Conservation (phyloP, 2,797 vertebrate species). For the Crenichthys baileyi region DNA sequence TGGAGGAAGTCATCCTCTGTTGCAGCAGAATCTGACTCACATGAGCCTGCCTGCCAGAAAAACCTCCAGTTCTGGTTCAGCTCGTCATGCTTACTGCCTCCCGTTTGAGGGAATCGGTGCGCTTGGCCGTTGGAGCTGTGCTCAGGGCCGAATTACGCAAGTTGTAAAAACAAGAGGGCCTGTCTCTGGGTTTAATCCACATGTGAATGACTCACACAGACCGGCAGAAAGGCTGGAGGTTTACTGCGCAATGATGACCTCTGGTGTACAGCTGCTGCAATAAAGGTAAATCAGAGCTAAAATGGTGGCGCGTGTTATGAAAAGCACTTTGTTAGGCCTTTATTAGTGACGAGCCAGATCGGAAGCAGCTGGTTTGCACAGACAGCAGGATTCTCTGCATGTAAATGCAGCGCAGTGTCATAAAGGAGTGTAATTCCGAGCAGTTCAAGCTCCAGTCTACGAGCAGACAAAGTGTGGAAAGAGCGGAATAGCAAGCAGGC, state of each 20-base stretch:
- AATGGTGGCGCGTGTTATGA: conserved; percentile 1
- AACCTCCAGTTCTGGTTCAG: conserved; percentile 22
- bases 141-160: conserved; percentile 59
- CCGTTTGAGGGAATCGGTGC: conserved; percentile 20
- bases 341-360: background rate
- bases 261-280: conserved; percentile 57
- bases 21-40: conserved; percentile 5
- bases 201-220: conserved; percentile 71
- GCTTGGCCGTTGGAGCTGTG: conserved; percentile 26
- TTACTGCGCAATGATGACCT: conserved; percentile 59
- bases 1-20: background rate
- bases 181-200: conserved; percentile 65
- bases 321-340: background rate
- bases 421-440: conserved; percentile 30
- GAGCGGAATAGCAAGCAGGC: conserved; percentile 71
- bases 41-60: conserved; percentile 9
- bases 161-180: conserved; percentile 60
- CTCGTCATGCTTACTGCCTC: conserved; percentile 5
- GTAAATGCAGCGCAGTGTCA: conserved; percentile 4
- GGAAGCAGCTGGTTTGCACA: background rate
- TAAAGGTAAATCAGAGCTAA: background rate
- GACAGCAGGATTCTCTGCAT: background rate
- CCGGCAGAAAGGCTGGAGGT: conserved; percentile 17
- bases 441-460: conserved; percentile 33
- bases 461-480: conserved; percentile 55